phyloP scores from a whole-genome alignment of 2,113 vertebrate genomes.

The Datnioides undecimradiatus region DNA sequence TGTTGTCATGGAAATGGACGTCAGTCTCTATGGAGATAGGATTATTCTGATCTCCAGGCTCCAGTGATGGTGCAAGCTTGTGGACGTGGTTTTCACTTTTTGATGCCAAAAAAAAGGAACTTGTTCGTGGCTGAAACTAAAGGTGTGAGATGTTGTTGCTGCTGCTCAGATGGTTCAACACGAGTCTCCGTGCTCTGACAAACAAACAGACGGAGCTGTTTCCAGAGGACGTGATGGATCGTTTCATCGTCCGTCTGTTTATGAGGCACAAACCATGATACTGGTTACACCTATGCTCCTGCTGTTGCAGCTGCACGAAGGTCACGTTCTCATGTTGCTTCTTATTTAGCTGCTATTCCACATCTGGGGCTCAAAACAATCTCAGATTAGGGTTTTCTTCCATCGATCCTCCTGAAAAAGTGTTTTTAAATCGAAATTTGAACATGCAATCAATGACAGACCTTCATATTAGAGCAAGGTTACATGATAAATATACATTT shows the following conservation, averaged over 20 bases:
- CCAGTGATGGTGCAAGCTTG: background rate
- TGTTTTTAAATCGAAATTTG: too few species aligned
- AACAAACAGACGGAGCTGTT: background rate
- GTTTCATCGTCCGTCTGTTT: conserved; percentile 1
- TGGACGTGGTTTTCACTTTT: conserved; percentile 5
- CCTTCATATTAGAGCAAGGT: background rate
- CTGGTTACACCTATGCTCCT: background rate
- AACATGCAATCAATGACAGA: background rate
- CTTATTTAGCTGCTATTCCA: too few species aligned
- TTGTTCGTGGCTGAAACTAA: conserved; percentile 2
- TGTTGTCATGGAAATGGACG: conserved; percentile 25
- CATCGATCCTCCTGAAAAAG: background rate
- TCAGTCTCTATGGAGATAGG: conserved; percentile 8
- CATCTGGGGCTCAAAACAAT: background rate
- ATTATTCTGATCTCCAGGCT: conserved; percentile 30
- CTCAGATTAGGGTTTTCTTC: background rate
- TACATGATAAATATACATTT: too few species aligned
- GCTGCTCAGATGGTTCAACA: background rate
- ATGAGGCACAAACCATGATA: background rate
- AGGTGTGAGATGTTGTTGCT: conserved; percentile 11
- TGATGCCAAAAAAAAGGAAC: conserved; percentile 53
- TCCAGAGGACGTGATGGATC: background rate
- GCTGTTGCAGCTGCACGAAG: background rate
- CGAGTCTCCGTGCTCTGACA: background rate
- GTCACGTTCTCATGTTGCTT: background rate